phyloP scores from a whole-genome alignment of 2,797 vertebrate species.

The Thripadectes ignobilis region DNA sequence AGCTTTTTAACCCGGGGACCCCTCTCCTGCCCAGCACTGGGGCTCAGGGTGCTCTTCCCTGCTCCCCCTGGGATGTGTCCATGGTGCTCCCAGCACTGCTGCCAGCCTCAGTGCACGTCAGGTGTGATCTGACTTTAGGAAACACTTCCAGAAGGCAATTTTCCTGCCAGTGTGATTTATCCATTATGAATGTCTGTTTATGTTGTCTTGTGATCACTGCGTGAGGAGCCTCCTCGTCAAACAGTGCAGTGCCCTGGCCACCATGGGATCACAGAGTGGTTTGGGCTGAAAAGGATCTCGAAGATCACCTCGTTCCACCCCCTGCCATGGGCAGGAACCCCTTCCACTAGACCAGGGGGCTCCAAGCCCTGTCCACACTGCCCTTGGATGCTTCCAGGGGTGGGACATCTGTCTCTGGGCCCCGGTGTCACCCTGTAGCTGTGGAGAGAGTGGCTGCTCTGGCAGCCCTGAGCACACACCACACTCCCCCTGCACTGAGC shows the following conservation, averaged over 20 bases:
- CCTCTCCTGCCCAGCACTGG: background rate
- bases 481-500: background rate
- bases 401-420: background rate
- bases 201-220: background rate
- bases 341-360: background rate
- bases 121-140: background rate
- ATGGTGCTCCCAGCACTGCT: background rate
- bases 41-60: background rate
- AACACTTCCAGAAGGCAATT: background rate
- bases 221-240: background rate
- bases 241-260: background rate
- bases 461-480: background rate
- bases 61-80: background rate
- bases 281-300: background rate
- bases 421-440: background rate
- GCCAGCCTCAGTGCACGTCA: background rate
- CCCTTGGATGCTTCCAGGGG: background rate
- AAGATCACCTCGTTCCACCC: background rate
- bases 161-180: background rate
- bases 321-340: background rate
- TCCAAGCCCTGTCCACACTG: background rate
- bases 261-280: background rate
- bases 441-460: background rate
- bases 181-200: fast-evolving
- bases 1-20: background rate